Base-by-base conservation (phyloP, 2,797 vertebrate species). In the Botia kubotai region DNA sequence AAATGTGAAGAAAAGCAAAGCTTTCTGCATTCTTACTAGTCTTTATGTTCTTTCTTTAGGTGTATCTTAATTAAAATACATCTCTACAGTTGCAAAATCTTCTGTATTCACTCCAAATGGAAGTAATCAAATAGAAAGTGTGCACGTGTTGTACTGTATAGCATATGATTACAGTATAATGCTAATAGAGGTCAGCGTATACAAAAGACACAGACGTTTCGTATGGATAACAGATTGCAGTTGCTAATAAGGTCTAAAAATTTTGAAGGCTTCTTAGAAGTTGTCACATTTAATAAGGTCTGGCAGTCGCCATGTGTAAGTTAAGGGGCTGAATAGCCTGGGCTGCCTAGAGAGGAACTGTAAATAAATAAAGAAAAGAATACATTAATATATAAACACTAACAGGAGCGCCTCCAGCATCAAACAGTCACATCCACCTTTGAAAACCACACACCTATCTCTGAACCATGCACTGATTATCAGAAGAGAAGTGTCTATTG, bases 351-450 rank as follows among this genome's bases (percentile, higher is more conserved):
- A n/a, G 52, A 29, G 62, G 17, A 69, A 77, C 4, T 48, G 74
- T 72, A 69, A 81, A 81, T 72, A 72, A 72, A 69, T 67, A 57
- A 72, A 81, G 60, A 62, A 53, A 58, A 19, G 23, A 58, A 65
- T 58, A 19, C 68, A 83, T 80, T 23, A 71, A 80, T 67, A 83
- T 80, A 66, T 14, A 58, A 63, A 65, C 63, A 69, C 60, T 77
- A 66, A 82, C 83, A 80, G 71, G 79, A 74, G n/a, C 66, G 77
- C 70, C 63, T 82, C 50, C 3, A 58, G 72, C 71, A 79, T 84
- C 80, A 74, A 80, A 74, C 79, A 81, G 43, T 17, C 43, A 39
- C 53, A 77, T 66, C 39, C 36, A 78, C 73, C 69, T 63, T 74
- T 78, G 46, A 80, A 80, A 73, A 36, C 57, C 39, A 65, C 76